Evolutionary conservation across 1,140 invertebrate species (phyloP), one percentile per base, ranked within the genome.

Genomic region (Zaprionus taronus): DNA sequence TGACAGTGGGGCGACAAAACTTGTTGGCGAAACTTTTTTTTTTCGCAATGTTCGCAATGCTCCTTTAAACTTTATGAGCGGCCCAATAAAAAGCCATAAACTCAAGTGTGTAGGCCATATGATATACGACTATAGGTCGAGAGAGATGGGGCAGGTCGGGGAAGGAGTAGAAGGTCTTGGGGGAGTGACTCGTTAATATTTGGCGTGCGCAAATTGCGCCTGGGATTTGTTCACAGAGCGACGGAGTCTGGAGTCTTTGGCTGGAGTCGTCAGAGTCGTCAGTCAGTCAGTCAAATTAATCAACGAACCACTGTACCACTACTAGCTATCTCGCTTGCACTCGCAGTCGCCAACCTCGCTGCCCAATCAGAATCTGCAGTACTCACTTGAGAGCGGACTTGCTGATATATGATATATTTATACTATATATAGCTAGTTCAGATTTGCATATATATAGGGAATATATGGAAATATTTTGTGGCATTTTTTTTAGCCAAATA

Each of bases 61-160:
- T 67, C 41, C 61, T 76, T 71, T 71, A 76, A 76, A 76, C 68
- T 76, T 76, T 76, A 76, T 61, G 73, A 74, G 72, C 68, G 44
- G 61, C 61, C 60, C 61, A 71, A 76, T 76, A 76, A 76, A 76
- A 71, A 65, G 68, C 68, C 55, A 76, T 76, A 76, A 76, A 76
- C 73, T 76, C 60, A 76, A 76, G 73, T 72, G 55, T 71, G 58
- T 76, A 26, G 67, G 72, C 67, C 72, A 71, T 58, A 75, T 75
- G 72, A 63, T 51, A 69, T 68, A 69, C 31, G 65, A 26, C 57
- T 24, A 17, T 14, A 34, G 31, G 31, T 34, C 31, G 9, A 11
- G 28, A 41, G 22, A 5, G 31, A n/a, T 7, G 1, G 31, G 24
- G 7, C 0, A 2, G 41, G 7, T 31, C 31, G 15, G 12, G 15